Base-by-base conservation (phyloP, 2,797 vertebrate genomes). In the Poeciliopsis gracilis region DNA sequence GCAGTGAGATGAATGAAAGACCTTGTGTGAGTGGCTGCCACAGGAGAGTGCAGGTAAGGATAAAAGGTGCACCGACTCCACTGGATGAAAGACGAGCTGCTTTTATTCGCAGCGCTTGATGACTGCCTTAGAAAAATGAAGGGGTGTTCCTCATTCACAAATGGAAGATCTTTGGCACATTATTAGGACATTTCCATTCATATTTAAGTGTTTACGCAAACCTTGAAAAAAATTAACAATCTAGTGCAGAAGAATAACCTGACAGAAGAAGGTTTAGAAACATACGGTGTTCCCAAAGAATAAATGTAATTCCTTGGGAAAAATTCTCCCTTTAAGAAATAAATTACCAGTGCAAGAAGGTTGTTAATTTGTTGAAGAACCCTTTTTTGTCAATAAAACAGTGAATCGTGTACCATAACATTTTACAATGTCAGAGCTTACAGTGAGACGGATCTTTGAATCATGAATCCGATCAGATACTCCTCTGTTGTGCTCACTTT, bases 1-100 rank as follows among this genome's bases (percentile, higher is more conserved):
- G 92, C 92, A 93, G 91, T 91, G 94, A 89, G 91, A 93, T 94
- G 91, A 93, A 93, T 93, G 92, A 91, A 87, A 89, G 87, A 81
- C 76, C 81, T 88, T 85, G 87, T 90, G 91, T 89, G 83, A 79
- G 90, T 78, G 80, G 84, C 51, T 79, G 80, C 81, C 51, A 38
- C 86, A 85, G 82, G 89, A 84, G 81, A 18, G 77, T 78, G 78
- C 89, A 92, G 91, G 91, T 93, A 81, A 89, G 83, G 76, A 88
- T 77, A 77, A 80, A n/a, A 78, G 73, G 79, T 55, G 72, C 69
- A 16, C 69, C 66, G 84, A 72, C 73, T 57, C 63, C 23, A 63
- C 70, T 80, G 73, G 4, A 63, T 82, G 45, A 77, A 82, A 86
- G 53, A 75, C 36, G 4, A 23, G 36, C 45, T 23, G 33, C 25